Base-by-base conservation (phyloP, 2,113 vertebrate genomes). In the Apodemus sylvaticus region DNA sequence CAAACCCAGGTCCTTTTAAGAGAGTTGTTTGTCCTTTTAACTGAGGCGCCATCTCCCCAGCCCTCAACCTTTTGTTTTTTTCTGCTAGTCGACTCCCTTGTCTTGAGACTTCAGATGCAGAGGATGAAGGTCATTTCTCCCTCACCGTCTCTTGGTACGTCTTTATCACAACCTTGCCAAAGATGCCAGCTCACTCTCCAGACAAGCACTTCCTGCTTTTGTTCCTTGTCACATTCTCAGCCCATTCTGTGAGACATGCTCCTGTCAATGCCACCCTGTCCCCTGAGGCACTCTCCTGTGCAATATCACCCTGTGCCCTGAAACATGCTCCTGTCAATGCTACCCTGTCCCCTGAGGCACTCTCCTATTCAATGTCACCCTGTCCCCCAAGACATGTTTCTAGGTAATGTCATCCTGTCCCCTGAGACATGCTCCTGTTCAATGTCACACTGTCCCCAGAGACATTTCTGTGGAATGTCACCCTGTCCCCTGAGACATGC, bases 71-170 rank as follows among this genome's bases (percentile, higher is more conserved):
- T 64, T 12, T 45, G 1, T 13, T 93, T 62, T 62, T 24, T 9
- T 36, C 36, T 60, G 34, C 11, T 22, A 24, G 10, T 26, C 34
- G 51, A 42, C 2, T 74, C 5, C 14, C 22, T 31, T 94, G 24
- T 53, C 76, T 39, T n/a, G 31, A 86, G 76, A 48, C 39, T 48
- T 7, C 85, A 22, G 66, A 17, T 16, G 8, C 20, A 20, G 53
- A 53, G 0, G 62, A 64, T 14, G 39, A 36, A 22, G 36, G 26
- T 3, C 5, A 10, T 26, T 71, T 16, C 22, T 7, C 1, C n/a
- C n/a, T 12, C 34, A 14, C 53, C 36, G 5, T 3, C 1, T 9
- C 26, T 34, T 31, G 39, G 45, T 51, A 0, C 0, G 4, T 5
- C 19, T 51, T 62, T 45, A 20, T 16, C 53, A 17, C 77, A 1